Base-by-base conservation (phyloP, 2,797 vertebrate species). In the Acanthurus leucopareius region DNA sequence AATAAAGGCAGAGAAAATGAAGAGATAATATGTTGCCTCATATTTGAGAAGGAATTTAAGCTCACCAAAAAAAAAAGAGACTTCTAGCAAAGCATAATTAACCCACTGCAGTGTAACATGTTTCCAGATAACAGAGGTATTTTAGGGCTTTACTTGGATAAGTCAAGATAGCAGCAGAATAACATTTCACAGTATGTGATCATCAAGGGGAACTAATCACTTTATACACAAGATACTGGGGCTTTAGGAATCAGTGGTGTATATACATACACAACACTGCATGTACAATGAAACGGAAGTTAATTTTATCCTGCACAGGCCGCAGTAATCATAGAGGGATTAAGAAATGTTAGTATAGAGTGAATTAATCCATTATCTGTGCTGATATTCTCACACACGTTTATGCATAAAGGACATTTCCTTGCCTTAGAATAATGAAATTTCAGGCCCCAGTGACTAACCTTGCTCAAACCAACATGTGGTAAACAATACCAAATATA, bases 121-220 rank as follows among this genome's bases (percentile, higher is more conserved):
- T 79, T 73, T 83, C 25, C 35, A 61, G 69, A 86, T 82, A 61
- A 75, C 51, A 17, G 64, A n/a, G 58, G 32, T 71, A 47, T 81
- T 74, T 69, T 19, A 48, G 42, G 38, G 66, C 54, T 80, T 87
- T 84, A 57, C 61, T 22, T 60, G 78, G 79, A 79, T 77, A 57
- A 78, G 32, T 78, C 15, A 51, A 75, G 75, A 88, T 78, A 71
- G 59, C 47, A 70, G 67, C 67, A 70, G 66, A 87, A 83, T 83
- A 68, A 77, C 32, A 71, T 84, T 74, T 65, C 74, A 63, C 73
- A 69, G 54, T 40, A 20, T n/a, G 20, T 60, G 53, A 76, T 83
- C 75, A 72, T 68, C 25, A 16, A 73, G 61, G n/a, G 73, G 54
- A 83, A 82, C 71, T 83, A 90, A 90, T 88, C 80, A 84, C 54